Percentiles rank a stretch among this genome's conserved stretches.
phyloP scores from a whole-genome alignment of 2,113 vertebrate genomes.

The Thermophis baileyi region DNA sequence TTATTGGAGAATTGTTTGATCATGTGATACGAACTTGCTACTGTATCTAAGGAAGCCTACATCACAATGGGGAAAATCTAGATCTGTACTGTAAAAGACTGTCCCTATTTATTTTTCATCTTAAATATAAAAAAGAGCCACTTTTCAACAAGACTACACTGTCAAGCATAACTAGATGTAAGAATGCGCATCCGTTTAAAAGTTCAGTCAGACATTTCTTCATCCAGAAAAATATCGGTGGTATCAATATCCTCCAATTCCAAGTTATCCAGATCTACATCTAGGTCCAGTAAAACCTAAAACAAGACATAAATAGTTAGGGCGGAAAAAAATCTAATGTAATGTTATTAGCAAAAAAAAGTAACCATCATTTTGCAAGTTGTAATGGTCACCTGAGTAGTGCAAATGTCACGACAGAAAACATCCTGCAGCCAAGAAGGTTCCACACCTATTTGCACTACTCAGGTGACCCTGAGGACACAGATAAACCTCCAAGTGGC shows the following conservation, averaged over 20 bases:
- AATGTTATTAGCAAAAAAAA: neutral
- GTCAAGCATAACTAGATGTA: slow-evolving; percentile 1
- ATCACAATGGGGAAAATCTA: neutral
- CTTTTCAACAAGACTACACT: slow-evolving; percentile 19
- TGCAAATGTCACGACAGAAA: too few species aligned
- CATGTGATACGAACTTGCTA: neutral
- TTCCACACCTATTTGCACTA: too few species aligned
- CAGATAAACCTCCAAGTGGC: too few species aligned
- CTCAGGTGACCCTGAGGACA: too few species aligned
- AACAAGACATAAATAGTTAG: slow-evolving; percentile 11
- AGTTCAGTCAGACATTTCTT: slow-evolving; percentile 86
- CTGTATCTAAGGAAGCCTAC: neutral
- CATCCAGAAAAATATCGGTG: slow-evolving; percentile 93
- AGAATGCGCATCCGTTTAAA: slow-evolving; percentile 47
- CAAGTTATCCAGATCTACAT: slow-evolving; percentile 93
- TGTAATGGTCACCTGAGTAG: neutral
- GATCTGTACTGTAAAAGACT: neutral
- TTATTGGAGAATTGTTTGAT: slow-evolving; percentile 8
- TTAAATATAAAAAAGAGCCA: slow-evolving; percentile 53
- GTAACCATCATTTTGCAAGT: neutral
- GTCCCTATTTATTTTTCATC: slow-evolving; percentile 22
- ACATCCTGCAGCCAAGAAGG: too few species aligned
- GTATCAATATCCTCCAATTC: slow-evolving; percentile 97
- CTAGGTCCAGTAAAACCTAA: slow-evolving; percentile 87
- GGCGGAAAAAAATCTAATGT: neutral